phyloP scores from a whole-genome alignment of 2,113 vertebrate species.

The Miniopterus natalensis region DNA sequence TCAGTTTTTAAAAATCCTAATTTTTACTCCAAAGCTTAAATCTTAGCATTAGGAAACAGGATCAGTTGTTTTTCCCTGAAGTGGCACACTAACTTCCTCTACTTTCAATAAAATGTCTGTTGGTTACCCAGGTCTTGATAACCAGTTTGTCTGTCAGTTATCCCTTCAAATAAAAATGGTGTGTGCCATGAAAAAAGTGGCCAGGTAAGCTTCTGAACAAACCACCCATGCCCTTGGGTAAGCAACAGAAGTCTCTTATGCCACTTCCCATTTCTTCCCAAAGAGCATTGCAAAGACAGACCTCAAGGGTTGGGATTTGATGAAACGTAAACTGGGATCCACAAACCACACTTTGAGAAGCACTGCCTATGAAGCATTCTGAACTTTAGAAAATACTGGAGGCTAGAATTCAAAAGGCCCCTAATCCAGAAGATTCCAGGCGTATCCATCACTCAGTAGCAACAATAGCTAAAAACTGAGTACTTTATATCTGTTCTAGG shows the following conservation, averaged over 20 bases:
- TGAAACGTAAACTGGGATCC: not conserved
- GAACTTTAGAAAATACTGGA: not conserved
- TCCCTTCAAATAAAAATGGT: not conserved
- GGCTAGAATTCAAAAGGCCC: not conserved
- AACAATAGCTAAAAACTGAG: not conserved
- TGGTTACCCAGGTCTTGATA: not conserved
- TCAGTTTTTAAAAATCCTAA: not conserved
- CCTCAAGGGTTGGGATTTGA: not conserved
- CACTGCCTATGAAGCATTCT: not conserved
- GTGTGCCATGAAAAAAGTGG: not conserved
- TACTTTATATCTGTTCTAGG: not conserved
- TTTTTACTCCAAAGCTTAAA: not conserved
- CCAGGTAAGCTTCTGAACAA: not conserved
- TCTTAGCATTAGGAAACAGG: not conserved
- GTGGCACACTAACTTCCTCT: not conserved
- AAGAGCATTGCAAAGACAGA: not conserved
- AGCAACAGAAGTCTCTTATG: not conserved
- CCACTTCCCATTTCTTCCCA: not conserved
- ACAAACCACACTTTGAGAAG: not conserved
- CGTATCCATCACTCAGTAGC: not conserved
- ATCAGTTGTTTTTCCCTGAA: not conserved
- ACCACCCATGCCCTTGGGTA: not conserved
- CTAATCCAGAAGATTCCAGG: not conserved
- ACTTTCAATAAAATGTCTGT: not conserved
- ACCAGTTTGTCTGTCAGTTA: not conserved